phyloP scores from a whole-genome alignment of 2,113 vertebrate species.

The Oreotragus oreotragus region DNA sequence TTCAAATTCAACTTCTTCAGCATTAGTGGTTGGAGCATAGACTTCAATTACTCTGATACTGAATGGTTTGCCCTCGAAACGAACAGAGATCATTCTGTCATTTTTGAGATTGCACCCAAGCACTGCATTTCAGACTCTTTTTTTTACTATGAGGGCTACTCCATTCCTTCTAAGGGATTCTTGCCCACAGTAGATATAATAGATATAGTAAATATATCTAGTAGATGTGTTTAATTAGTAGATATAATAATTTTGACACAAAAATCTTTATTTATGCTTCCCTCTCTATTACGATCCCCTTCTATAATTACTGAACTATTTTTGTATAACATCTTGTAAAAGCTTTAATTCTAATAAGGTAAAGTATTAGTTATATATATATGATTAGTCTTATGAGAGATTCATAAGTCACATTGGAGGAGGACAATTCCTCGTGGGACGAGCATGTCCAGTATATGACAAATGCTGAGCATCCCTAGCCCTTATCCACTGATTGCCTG shows the following conservation, averaged over 20 bases:
- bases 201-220: no score
- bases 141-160: neutral
- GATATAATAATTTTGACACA: neutral
- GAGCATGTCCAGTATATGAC: neutral
- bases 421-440: neutral
- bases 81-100: neutral
- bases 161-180: neutral
- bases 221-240: neutral
- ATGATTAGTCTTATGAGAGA: neutral
- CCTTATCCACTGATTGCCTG: no score
- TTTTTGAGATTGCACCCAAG: neutral
- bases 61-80: neutral
- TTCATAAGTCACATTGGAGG: neutral
- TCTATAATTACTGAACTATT: neutral
- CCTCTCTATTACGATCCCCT: neutral
- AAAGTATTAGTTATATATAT: neutral
- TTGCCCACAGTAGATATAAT: neutral
- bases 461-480: neutral
- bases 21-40: neutral
- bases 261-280: neutral
- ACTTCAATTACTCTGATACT: neutral
- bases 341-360: neutral
- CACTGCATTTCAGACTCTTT: neutral
- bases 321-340: neutral
- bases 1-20: neutral